phyloP scores from a whole-genome alignment of 2,888 invertebrate species.

The Crepidodera aurea region DNA sequence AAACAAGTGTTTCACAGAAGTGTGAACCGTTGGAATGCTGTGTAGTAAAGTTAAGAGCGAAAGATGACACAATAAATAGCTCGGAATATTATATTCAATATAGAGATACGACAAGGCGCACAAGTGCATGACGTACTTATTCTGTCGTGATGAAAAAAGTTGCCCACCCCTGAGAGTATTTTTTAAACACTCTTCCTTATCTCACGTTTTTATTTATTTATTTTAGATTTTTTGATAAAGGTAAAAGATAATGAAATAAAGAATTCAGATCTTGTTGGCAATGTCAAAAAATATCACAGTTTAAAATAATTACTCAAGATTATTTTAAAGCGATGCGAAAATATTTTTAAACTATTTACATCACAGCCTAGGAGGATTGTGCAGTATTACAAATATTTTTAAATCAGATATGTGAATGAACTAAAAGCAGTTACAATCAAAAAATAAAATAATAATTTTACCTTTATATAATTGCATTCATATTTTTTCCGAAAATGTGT shows the following conservation, averaged over 20 bases:
- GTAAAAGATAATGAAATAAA: neutral
- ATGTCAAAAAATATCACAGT: slow-evolving; percentile 31
- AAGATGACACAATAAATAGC: no score
- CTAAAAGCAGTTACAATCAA: neutral
- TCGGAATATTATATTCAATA: no score
- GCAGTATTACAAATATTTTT: slow-evolving; percentile 7
- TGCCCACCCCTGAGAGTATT: no score
- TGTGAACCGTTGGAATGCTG: no score
- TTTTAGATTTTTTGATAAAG: neutral
- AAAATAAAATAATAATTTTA: neutral
- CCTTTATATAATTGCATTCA: no score
- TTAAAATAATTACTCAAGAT: slow-evolving; percentile 12
- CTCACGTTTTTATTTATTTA: neutral
- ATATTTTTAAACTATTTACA: slow-evolving; percentile 12
- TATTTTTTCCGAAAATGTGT: neutral
- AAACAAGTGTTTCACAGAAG: no score
- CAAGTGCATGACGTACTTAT: no score
- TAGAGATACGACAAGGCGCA: neutral
- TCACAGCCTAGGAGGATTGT: slow-evolving; percentile 16
- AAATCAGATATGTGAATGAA: neutral
- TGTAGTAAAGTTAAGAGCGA: no score
- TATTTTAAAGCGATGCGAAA: slow-evolving; percentile 27
- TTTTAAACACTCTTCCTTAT: neutral
- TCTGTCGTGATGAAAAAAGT: no score
- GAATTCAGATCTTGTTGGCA: slow-evolving; percentile 23